Percentiles rank a stretch among this genome's conserved stretches.
phyloP scores from a whole-genome alignment of 2,888 invertebrate species.

The Caenorhabditis uteleia region DNA sequence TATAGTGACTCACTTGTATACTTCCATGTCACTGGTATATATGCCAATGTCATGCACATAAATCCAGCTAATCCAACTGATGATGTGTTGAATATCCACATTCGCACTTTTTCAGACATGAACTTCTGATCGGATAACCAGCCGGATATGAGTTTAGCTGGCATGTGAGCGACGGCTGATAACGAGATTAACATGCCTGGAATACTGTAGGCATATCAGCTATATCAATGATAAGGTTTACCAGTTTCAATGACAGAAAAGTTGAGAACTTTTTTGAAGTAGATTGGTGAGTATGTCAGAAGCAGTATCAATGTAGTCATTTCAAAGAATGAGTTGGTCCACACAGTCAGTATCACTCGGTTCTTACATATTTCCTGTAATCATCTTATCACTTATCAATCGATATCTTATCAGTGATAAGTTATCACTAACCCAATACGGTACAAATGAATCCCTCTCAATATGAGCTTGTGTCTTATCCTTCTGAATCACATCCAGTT shows the following conservation, averaged over 20 bases:
- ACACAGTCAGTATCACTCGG: conserved; percentile 55
- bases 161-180: conserved; percentile 44
- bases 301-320: conserved; percentile 62
- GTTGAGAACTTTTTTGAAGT: conserved; percentile 56
- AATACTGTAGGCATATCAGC: not conserved
- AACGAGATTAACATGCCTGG: conserved; percentile 36
- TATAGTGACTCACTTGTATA: conserved; percentile 37
- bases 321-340: conserved; percentile 64
- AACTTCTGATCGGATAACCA: conserved; percentile 53
- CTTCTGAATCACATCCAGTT: conserved; percentile 53
- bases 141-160: conserved; percentile 57
- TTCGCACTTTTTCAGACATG: conserved; percentile 46
- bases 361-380: conserved; percentile 56
- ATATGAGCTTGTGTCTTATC: conserved; percentile 61
- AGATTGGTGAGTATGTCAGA: conserved; percentile 62
- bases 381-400: too few relatives aligned
- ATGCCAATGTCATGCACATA: conserved; percentile 47
- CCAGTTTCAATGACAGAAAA: conserved; percentile 54
- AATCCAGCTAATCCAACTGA: conserved; percentile 55
- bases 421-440: conserved; percentile 46
- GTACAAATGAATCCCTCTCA: conserved; percentile 60
- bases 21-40: conserved; percentile 41
- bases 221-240: conserved; percentile 24
- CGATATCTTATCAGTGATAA: not conserved
- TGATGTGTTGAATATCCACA: conserved; percentile 57